Percentiles rank a stretch among this genome's conserved stretches.
Conservation (phyloP, 2,113 vertebrate genomes). For the Ochotona princeps region DNA sequence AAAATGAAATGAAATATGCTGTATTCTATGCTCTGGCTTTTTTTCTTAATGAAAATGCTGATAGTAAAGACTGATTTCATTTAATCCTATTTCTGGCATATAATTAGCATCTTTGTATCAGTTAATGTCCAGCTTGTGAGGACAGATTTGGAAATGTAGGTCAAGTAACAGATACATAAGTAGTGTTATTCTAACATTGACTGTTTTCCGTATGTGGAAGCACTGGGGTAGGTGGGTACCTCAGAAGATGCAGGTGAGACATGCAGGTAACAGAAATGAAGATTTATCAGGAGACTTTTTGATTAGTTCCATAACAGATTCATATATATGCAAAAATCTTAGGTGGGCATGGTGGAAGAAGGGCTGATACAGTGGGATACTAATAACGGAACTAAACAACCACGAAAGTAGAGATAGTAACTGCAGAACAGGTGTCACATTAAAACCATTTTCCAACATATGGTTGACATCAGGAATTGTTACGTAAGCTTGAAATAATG, state of each 20-base stretch:
- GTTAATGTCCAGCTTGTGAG: not conserved
- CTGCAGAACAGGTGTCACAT: not conserved
- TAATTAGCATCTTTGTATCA: not conserved
- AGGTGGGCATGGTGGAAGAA: not conserved
- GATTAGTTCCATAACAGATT: not conserved
- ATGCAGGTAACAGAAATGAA: not conserved
- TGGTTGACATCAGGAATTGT: not conserved
- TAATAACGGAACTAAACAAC: not conserved
- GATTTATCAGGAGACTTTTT: not conserved
- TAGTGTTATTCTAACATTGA: not conserved
- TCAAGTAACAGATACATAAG: not conserved
- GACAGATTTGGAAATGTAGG: not conserved
- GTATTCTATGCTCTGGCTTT: not conserved
- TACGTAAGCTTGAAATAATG: not conserved
- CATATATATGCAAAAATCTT: not conserved
- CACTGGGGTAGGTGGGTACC: too few relatives aligned
- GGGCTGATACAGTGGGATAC: not conserved
- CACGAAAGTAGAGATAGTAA: not conserved
- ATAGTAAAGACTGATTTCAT: not conserved
- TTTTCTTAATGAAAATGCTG: not conserved
- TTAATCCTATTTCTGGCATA: too few relatives aligned
- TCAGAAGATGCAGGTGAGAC: not conserved
- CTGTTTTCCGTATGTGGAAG: not conserved
- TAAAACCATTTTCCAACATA: not conserved
- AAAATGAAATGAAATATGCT: not conserved